Evolutionary conservation across 2,888 invertebrate species (phyloP), one percentile per base, ranked within the genome.

Genomic region (Argynnis bischoffii): DNA sequence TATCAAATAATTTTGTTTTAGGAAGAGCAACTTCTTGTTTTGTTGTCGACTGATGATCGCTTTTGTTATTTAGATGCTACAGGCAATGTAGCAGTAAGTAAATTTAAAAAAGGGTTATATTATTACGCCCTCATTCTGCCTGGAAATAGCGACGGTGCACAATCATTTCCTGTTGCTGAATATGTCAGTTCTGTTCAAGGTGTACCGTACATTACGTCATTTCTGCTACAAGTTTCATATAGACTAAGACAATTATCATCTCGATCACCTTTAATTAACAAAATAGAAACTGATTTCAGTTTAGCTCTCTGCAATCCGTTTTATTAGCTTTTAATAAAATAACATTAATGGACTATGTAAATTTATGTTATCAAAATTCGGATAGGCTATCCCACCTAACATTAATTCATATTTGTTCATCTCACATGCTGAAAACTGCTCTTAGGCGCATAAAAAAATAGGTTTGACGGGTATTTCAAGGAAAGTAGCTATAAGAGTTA

Each of bases 221-320:
- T 55, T 26, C 15, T 55, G 15, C 55, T 31, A 31, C 55, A 55
- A 55, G 31, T 55, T 26, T 55, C 55, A 21, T 55, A 55, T 15
- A 55, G 55, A 55, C 26, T 55, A 21, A 18, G 55, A 15, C 26
- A 55, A 55, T 26, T 31, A 15, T 55, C 31, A 26, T 55, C 21
- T 55, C 0, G 21, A 6, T 31, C 6, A 1, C 31, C 35, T 2
- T 35, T 35, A 2, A 35, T 35, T 35, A 11, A 35, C 35, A 35
- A 35, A 35, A 35, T 35, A 35, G 35, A 35, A 15, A 55, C 26
- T 3, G 55, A 31, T 26, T 31, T 55, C 21, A 55, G 55, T 55
- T 26, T 55, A 26, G 31, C 55, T 26, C 55, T 55, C 21, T 55
- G 31, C 55, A 55, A 15, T 55, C 55, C 13, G 55, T 55, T 35